phyloP scores from a whole-genome alignment of 2,888 invertebrate species.

The Eulithis testata region DNA sequence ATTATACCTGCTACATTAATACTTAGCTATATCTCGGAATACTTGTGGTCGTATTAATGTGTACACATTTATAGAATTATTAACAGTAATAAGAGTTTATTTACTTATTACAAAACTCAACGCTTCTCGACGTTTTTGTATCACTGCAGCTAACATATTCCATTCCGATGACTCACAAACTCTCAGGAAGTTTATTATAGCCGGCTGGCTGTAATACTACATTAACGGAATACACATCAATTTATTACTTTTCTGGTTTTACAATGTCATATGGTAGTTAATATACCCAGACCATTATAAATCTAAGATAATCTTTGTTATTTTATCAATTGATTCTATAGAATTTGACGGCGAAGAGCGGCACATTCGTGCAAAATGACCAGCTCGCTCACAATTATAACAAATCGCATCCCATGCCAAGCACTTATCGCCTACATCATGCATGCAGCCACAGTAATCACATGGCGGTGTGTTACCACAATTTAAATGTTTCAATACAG shows the following conservation, averaged over 20 bases:
- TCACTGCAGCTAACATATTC: slow-evolving; percentile 18
- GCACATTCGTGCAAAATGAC: slow-evolving; percentile 26
- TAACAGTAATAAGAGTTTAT: neutral
- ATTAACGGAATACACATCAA: slow-evolving; percentile 10
- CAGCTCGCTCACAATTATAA: slow-evolving; percentile 25
- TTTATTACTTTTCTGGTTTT: slow-evolving; percentile 6
- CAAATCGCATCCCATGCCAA: slow-evolving; percentile 29
- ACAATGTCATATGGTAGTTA: neutral
- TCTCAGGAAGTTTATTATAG: slow-evolving; percentile 22
- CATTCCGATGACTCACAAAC: slow-evolving; percentile 23
- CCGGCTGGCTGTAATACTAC: slow-evolving; percentile 6
- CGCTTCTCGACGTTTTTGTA: slow-evolving; percentile 10
- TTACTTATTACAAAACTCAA: neutral
- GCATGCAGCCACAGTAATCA: slow-evolving; percentile 28
- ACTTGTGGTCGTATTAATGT: neutral
- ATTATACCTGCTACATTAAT: neutral
- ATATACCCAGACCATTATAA: neutral
- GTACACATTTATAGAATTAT: neutral
- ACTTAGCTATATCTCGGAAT: neutral
- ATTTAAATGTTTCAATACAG: neutral
- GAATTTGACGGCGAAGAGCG: neutral
- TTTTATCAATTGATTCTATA: neutral
- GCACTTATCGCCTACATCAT: slow-evolving; percentile 24
- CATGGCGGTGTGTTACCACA: slow-evolving; percentile 2
- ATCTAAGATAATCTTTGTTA: neutral